Evolutionary conservation across 2,888 invertebrate species (phyloP).

Genomic region (Agelastica alni): DNA sequence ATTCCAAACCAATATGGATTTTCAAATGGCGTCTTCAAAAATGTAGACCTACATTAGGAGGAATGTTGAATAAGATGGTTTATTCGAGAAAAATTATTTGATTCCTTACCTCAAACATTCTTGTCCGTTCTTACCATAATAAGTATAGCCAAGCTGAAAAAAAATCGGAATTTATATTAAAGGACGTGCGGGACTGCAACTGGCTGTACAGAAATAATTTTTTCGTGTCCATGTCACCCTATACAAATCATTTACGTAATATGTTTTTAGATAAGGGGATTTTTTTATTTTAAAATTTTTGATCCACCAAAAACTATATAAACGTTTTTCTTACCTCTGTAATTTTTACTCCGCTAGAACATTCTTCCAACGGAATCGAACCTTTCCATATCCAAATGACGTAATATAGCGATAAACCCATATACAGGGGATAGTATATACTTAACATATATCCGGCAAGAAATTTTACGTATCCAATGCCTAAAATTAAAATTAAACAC

Average conservation of each 20-base stretch:
- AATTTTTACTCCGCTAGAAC: constrained; percentile 54
- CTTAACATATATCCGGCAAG: constrained; percentile 61
- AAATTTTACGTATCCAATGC: constrained; percentile 66
- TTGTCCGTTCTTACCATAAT: constrained; percentile 51
- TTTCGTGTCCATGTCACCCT: too few relatives aligned
- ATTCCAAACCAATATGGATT: constrained; percentile 69
- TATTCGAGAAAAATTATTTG: neutral
- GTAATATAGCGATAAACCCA: constrained; percentile 62
- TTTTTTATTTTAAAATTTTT: too few relatives aligned
- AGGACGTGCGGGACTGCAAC: too few relatives aligned
- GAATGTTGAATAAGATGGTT: neutral
- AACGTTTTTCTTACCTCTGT: constrained; percentile 51
- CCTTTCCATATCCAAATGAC: constrained; percentile 63
- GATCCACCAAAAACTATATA: too few relatives aligned
- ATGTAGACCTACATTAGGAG: constrained; percentile 48
- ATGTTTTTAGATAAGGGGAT: too few relatives aligned
- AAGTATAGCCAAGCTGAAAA: constrained; percentile 49
- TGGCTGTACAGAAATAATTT: too few relatives aligned
- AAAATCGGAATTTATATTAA: too few relatives aligned
- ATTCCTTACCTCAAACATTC: constrained; percentile 54
- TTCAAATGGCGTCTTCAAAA: constrained; percentile 64
- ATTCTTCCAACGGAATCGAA: constrained; percentile 62
- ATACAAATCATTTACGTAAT: too few relatives aligned
- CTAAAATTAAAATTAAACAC: too few relatives aligned
- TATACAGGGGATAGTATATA: constrained; percentile 63